phyloP scores from a whole-genome alignment of 2,888 invertebrate genomes.

The Stratiomys singularior region DNA sequence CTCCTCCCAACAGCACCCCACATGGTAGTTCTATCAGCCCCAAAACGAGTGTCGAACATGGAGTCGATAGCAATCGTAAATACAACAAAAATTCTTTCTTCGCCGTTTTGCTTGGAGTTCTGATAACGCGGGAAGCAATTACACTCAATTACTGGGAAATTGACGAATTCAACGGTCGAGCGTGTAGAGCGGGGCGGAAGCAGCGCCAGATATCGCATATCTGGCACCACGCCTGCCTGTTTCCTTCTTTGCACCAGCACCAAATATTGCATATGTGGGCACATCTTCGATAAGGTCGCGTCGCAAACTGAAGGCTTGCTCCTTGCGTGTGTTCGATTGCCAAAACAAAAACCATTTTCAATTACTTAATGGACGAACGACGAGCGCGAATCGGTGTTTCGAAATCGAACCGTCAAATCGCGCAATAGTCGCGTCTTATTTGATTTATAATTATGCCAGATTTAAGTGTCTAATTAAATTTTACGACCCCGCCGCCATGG shows the following conservation, averaged over 20 bases:
- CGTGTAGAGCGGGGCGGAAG: too few relatives aligned
- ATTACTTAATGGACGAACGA: conserved; percentile 37
- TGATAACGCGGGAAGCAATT: conserved; percentile 24
- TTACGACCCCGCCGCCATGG: neutral
- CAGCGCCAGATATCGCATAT: too few relatives aligned
- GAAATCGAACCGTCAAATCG: conserved; percentile 29
- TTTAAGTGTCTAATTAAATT: conserved; percentile 37
- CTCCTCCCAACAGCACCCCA: conserved; percentile 2
- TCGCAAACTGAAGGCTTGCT: neutral
- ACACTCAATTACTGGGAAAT: conserved; percentile 35
- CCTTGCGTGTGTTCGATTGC: neutral
- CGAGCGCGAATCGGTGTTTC: conserved; percentile 16
- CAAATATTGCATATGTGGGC: neutral
- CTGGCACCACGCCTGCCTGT: neutral
- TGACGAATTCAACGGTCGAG: neutral
- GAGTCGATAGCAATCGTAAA: conserved; percentile 23
- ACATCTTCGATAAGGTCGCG: neutral
- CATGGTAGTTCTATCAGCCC: neutral
- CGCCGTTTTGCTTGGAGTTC: neutral
- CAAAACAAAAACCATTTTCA: conserved; percentile 15
- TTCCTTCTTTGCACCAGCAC: neutral
- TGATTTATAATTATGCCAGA: conserved; percentile 41
- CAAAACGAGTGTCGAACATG: neutral
- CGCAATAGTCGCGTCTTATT: conserved; percentile 1
- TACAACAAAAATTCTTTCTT: neutral